Base-by-base conservation (phyloP, 1,140 invertebrate genomes). In the Ptiloglossa arizonensis region DNA sequence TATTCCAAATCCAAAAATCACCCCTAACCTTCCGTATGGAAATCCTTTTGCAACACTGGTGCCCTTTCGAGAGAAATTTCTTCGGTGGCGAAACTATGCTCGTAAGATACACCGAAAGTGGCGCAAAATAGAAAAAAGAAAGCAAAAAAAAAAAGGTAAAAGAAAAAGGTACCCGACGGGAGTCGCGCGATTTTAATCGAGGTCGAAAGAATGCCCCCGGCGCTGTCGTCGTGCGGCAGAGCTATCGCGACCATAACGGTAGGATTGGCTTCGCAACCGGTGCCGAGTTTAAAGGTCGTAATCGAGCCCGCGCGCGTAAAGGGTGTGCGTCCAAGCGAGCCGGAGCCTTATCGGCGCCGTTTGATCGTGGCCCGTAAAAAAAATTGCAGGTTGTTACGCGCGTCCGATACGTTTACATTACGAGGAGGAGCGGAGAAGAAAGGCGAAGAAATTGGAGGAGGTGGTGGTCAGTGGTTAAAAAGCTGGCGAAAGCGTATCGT, bases 321-420 rank as follows among this genome's bases (percentile, higher is more conserved):
- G 79, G 71, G 77, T 74, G 78, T 62, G 66, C 74, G 50, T 71
- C 52, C 57, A 67, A 60, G 67, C 73, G 77, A 56, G 60, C 44
- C 46, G 27, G 50, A 27, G 54, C 52, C 68, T 77, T 81, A 83
- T 86, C 83, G 70, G 15, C n/a, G 57, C 44, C 46, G 81, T 77
- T 85, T 86, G 57, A 85, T 84, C 76, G 54, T 62, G 19, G 32
- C 44, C 56, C 44, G 60, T 83, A 54, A 64, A 85, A 83, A 82
- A 87, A 84, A 87, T 86, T 84, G 86, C 79, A 78, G 76, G 86
- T 87, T 86, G 86, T 86, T 84, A 80, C 73, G 69, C 73, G 77
- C 80, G 76, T 85, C 68, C 80, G 80, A 80, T 84, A 83, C 81
- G 77, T 84, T 80, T 84, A 84, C 82, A 82, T 83, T 83, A 80